These are phyloP conservation scores for Tangara arthus DNA, from an alignment of 2,797 vertebrate genomes.

Conservation along the genomic window DNA sequence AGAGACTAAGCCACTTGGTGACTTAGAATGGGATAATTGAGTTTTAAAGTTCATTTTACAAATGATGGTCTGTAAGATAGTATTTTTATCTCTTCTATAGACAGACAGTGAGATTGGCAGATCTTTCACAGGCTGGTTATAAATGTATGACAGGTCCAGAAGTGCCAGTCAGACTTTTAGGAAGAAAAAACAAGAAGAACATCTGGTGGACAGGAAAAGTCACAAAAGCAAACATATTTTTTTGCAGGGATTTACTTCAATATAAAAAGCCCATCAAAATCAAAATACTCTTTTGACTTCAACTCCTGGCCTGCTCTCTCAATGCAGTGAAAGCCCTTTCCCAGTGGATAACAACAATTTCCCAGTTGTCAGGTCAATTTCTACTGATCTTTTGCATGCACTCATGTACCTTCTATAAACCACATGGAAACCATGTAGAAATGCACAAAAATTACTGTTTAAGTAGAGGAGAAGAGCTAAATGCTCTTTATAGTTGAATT, in stretches of 20 bases:
- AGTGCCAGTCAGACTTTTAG: not conserved
- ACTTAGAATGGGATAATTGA: not conserved
- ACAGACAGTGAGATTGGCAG: not conserved
- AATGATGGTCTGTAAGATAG: not conserved
- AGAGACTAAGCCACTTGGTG: not conserved
- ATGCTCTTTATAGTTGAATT: not conserved
- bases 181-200: not conserved
- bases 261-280: not conserved
- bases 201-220: not conserved
- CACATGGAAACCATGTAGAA: not conserved
- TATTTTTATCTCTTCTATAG: not conserved
- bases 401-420: not conserved
- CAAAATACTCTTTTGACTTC: not conserved
- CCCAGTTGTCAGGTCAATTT: not conserved
- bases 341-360: not conserved
- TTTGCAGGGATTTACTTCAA: not conserved
- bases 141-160: not conserved
- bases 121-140: not conserved
- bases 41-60: not conserved
- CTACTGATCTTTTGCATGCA: not conserved
- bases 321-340: not conserved
- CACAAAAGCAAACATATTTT: not conserved
- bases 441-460: not conserved
- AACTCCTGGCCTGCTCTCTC: not conserved
- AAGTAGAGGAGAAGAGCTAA: not conserved